Base-by-base conservation (phyloP, 2,113 vertebrate species). In the Mobula hypostoma region DNA sequence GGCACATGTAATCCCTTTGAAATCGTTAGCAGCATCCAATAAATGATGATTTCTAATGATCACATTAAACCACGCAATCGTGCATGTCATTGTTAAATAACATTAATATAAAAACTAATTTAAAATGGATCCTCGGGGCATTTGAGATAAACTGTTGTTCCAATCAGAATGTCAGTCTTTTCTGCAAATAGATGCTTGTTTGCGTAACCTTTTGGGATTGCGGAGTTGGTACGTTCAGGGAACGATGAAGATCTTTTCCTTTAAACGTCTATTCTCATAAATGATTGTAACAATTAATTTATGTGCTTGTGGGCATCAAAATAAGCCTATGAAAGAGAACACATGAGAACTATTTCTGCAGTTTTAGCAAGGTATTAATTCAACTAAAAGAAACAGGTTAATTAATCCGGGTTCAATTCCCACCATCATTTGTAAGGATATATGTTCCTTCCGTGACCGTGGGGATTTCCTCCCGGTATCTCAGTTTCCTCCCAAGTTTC, bases 71-170 rank as follows among this genome's bases (percentile, higher is more conserved):
- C 21, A 12, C 74, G 36, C 8, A 74, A 74, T 72, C 21, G 32
- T 74, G 90, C 90, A 27, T 72, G 90, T 93, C 91, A 93, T 74
- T 56, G 68, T 74, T 93, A 93, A 93, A 74, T 76, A 56, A 93
- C 40, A 93, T 93, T 74, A 93, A 93, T 74, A 76, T 12, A 36
- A 56, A 93, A 93, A 56, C 91, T 74, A 48, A 93, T 74, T 93
- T 76, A 76, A 93, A 93, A 93, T 74, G 68, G 36, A 93, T 72
- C 68, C 36, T 93, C 36, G 5, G 72, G 91, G 91, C 40, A 74
- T 74, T 93, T 76, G 36, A 74, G 40, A 74, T 29, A 56, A 40
- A 29, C 21, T 91, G 88, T n/a, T 88, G 56, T 91, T 91, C n/a
- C 17, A 56, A 93, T 3, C 48, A 70, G 74, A 92, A 93, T 93